These are phyloP conservation scores for Florisuga fusca DNA, from an alignment of 2,797 vertebrate genomes.

Conservation along the genomic window DNA sequence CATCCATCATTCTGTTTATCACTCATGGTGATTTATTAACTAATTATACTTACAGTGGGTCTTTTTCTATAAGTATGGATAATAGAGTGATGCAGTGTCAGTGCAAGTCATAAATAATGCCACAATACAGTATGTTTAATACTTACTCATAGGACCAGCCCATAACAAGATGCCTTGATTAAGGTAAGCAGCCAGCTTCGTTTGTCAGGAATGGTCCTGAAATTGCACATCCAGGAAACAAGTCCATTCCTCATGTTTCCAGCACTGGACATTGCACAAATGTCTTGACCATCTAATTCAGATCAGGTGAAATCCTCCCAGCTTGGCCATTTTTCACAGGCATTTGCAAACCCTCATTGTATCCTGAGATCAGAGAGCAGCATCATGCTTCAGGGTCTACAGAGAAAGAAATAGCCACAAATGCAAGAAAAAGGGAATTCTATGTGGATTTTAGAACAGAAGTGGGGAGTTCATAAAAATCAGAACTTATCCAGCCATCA, in stretches of 20 bases:
- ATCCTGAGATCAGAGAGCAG: neutral
- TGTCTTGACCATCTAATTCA: neutral
- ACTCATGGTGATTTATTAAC: conserved; percentile 84
- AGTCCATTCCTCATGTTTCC: conserved; percentile 25
- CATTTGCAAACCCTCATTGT: neutral
- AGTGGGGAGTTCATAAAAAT: neutral
- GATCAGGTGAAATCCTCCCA: neutral
- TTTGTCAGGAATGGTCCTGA: conserved; percentile 52
- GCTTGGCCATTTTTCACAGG: neutral
- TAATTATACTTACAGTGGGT: conserved; percentile 81
- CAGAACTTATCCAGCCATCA: neutral
- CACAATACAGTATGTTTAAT: conserved; percentile 64
- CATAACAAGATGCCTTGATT: conserved; percentile 71
- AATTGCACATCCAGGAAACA: neutral
- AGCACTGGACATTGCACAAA: neutral
- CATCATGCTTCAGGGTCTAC: neutral
- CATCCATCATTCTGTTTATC: conserved; percentile 86
- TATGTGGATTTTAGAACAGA: neutral
- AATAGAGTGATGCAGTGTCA: conserved; percentile 58
- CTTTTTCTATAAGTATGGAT: conserved; percentile 75
- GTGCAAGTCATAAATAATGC: conserved; percentile 66
- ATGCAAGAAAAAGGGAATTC: neutral
- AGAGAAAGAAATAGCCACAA: neutral
- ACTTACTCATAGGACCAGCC: conserved; percentile 53
- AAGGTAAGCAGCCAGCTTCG: conserved; percentile 64